A percentile compares a stretch with the other conserved stretches of the same genome.
These are phyloP conservation scores for Rhynchotus rufescens DNA, from an alignment of 2,797 vertebrate species.

Conservation along the genomic window DNA sequence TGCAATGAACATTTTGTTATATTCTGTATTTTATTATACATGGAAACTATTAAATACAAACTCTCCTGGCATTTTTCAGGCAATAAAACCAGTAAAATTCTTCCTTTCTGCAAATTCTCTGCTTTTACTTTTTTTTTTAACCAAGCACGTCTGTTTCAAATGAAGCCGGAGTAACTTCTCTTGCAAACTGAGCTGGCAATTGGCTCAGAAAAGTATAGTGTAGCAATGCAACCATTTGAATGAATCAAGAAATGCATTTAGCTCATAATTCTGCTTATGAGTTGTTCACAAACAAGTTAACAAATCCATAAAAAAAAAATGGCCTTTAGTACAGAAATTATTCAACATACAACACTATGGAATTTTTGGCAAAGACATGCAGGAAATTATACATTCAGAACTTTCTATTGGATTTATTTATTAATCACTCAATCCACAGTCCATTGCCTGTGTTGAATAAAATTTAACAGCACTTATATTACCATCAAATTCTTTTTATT, in stretches of 20 bases:
- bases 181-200: background rate
- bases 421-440: background rate
- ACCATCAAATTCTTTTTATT: background rate
- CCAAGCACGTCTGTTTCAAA: background rate
- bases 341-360: background rate
- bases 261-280: background rate
- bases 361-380: background rate
- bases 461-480: background rate
- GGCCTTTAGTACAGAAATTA: background rate
- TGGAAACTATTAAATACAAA: background rate
- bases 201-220: background rate
- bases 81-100: conserved; percentile 13
- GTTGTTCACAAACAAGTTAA: background rate
- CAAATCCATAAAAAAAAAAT: background rate
- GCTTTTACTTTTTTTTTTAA: background rate
- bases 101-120: conserved; percentile 19
- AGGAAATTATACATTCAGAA: background rate
- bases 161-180: background rate
- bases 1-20: conserved; percentile 2
- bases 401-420: background rate
- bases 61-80: conserved; percentile 2
- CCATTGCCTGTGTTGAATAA: background rate
- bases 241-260: background rate
- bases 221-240: background rate
- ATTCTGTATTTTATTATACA: conserved; percentile 22